Base-by-base conservation (phyloP, 2,113 vertebrate genomes). In the Syngnathoides biaculeatus region DNA sequence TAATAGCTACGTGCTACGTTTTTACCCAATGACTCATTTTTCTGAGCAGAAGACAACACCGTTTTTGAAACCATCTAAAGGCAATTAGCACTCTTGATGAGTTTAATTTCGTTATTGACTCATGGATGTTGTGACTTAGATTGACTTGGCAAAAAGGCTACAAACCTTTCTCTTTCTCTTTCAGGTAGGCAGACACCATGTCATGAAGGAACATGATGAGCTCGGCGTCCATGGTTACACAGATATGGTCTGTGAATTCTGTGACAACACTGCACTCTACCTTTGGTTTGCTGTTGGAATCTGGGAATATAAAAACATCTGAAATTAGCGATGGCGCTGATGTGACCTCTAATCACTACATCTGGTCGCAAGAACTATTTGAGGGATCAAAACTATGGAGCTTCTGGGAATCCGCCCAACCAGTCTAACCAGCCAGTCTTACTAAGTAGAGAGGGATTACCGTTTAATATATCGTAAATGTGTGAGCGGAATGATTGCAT, bases 221-320 rank as follows among this genome's bases (percentile, higher is more conserved):
- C 87, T 99, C 97, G 0, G 97, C 97, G 72, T 99, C 97, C 96
- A 99, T 99, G n/a, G 97, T 98, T 71, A 98, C 97, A 55, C 97
- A 99, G 61, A 99, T 99, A 87, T 99, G 97, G 85, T 99, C 97
- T 0, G 96, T 98, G 89, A 99, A 99, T 88, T 99, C 97, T 4
- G 97, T 99, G 75, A 99, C 97, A 64, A 99, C 96, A 45, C 97
- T 98, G 86, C 97, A 98, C 83, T 99, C 97, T 84, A 99, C 96
- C 78, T 96, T 98, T 56, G 96, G 97, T 81, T 98, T 98, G 82
- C 92, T 91, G 89, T 67, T 89, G 68, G 93, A 84, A 83, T 98
- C 97, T 99, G 17, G 79, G 20, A 87, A 75, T 12, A 40, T 35
- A 40, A 9, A 20, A 60, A 30, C 2, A 57, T 7, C 7, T 50